Evolutionary conservation across 2,113 vertebrate species (phyloP), one percentile per base, ranked within the genome.

Genomic region (Rhegmatorhina hoffmannsi): DNA sequence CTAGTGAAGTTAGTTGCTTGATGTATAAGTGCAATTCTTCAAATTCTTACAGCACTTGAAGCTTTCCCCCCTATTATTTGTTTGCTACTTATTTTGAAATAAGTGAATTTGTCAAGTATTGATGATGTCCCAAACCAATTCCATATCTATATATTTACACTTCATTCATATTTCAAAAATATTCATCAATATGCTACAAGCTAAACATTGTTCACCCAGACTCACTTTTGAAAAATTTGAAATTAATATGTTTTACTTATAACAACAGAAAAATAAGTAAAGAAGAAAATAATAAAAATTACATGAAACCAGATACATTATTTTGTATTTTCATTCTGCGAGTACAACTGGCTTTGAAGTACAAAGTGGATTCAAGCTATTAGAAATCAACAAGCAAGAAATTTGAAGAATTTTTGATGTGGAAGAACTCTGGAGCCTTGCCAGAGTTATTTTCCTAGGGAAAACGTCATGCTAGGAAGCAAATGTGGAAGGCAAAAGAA

Each of bases 71-170:
- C 14, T 86, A 47, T 60, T 10, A 72, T 44, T 84, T 36, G 26
- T 89, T 94, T 88, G 11, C 75, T 87, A 88, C 11, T 92, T 84
- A 63, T 44, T 88, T 73, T 91, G 33, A 58, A 20, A 90, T 44
- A 96, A 82, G 25, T 13, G 15, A 60, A 96, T 96, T 95, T 92
- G 90, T 76, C 68, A 93, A 74, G 52, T 84, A n/a, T 46, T 83
- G 21, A 19, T 66, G 44, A 29, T 25, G 52, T 52, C 29, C 34
- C 92, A 95, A 90, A 79, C 17, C n/a, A 74, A 88, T 95, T 89
- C 40, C 29, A 44, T 78, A 63, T 67, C 11, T 44, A 81, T 79
- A 36, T 88, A 68, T 83, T 90, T 89, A 92, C 43, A 24, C 1
- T 88, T 81, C 23, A 62, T 62, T 24, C 2, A 6, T 72, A 82